phyloP scores from a whole-genome alignment of 2,113 vertebrate genomes.

The Channa maculata region DNA sequence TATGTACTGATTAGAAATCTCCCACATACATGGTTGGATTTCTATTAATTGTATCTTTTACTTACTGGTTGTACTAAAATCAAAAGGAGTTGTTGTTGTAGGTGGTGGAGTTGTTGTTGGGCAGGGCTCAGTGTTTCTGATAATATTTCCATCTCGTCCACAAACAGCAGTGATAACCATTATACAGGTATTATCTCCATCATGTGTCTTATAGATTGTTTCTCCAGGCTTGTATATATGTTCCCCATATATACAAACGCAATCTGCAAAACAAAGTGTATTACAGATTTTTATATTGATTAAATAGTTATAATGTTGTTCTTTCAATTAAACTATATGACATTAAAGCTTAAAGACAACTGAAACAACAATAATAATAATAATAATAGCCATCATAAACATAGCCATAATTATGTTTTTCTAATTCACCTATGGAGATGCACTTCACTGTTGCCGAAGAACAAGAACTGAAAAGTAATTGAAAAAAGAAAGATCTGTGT shows the following conservation, averaged over 20 bases:
- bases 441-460: conserved; percentile 50
- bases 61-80: conserved; percentile 63
- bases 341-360: neutral
- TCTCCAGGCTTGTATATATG: conserved; percentile 68
- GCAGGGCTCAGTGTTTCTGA: conserved; percentile 35
- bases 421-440: conserved; percentile 31
- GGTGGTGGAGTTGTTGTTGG: conserved; percentile 6
- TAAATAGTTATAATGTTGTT: neutral
- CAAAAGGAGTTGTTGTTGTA: conserved; percentile 40
- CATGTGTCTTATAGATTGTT: conserved; percentile 84
- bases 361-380: neutral
- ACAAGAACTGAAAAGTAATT: conserved; percentile 68
- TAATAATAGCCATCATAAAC: neutral
- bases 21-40: too few species aligned
- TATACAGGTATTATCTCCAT: conserved; percentile 86
- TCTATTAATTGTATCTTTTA: neutral
- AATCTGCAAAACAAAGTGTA: conserved; percentile 76
- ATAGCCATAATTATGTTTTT: neutral
- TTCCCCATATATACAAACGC: conserved; percentile 82
- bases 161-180: conserved; percentile 84
- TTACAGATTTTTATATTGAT: too few species aligned
- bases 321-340: neutral
- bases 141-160: conserved; percentile 79
- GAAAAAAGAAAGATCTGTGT: neutral
- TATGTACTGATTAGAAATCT: too few species aligned